Base-by-base conservation (phyloP, 2,113 vertebrate species). In the Thryonomys swinderianus region DNA sequence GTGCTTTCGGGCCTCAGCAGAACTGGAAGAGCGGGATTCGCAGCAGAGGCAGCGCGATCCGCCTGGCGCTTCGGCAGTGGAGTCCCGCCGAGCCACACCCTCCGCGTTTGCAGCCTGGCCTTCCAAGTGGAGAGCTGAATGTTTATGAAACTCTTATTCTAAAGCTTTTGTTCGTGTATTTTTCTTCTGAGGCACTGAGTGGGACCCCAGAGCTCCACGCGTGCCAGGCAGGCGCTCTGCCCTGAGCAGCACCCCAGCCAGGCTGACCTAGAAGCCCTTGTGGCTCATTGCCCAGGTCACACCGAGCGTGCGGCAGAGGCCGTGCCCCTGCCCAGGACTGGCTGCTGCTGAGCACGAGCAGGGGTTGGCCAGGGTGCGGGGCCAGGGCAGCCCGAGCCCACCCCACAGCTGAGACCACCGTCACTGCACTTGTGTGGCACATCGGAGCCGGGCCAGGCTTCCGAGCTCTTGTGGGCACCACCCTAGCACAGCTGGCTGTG, bases 81-180 rank as follows among this genome's bases (percentile, higher is more conserved):
- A 9, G 8, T 40, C 34, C 62, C 1, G 2, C 3, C 2, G 85
- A 7, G 45, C 66, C 5, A 0, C 4, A 7, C 23, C n/a, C 84
- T 73, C 14, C 55, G 27, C 48, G 32, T 25, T 16, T 23, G 16
- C 32, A 20, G 12, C 76, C 71, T 2, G 34, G 16, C 23, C 79
- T 64, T 42, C 51, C 40, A 17, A 12, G 53, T 32, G 10, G 18
- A 55, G 27, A 42, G 8, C 0, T 53, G 51, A 8, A 30, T 34
- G n/a, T 69, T 37, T 74, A 30, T 14, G 14, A 42, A 42, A 30
- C 16, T 27, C 23, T 74, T 48, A 74, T 30, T 74, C 45, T 45
- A 45, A 45, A 74, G 30, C 8, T 30, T 74, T 7, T 74, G 27
- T 16, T 73, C 30, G n/a, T 21, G 48, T 53, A 5, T 79, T 51